Percentiles rank a stretch among this genome's conserved stretches.
These are phyloP conservation scores for Anas bahamensis DNA, from an alignment of 2,797 vertebrate species.

Conservation along the genomic window DNA sequence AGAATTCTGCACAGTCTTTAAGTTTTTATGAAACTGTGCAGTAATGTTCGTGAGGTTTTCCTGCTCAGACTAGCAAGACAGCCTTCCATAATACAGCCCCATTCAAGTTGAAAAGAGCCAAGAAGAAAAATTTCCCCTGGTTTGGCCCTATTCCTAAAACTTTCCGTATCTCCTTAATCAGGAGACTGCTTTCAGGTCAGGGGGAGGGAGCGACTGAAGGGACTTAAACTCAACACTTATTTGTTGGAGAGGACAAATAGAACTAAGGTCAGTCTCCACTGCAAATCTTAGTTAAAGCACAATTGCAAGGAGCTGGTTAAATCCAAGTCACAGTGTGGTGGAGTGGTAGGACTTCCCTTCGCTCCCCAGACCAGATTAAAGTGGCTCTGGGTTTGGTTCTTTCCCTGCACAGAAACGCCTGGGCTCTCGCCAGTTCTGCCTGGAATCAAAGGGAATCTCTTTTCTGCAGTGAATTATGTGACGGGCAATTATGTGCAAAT, in stretches of 20 bases:
- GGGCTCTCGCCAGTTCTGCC: background rate
- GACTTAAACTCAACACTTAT: background rate
- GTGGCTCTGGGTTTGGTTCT: conserved; percentile 15
- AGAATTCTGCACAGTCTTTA: background rate
- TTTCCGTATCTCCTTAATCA: background rate
- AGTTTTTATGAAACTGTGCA: background rate
- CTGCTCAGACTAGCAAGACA: background rate
- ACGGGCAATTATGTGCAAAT: conserved; percentile 32
- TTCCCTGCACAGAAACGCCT: background rate
- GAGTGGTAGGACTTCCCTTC: background rate
- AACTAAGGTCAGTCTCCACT: background rate
- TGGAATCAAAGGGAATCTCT: conserved; percentile 59
- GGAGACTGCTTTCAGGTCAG: conserved; percentile 6
- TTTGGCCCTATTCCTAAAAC: conserved; percentile 18
- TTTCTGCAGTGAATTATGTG: conserved; percentile 42
- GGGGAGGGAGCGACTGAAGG: background rate
- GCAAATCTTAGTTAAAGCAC: background rate
- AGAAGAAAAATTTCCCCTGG: background rate
- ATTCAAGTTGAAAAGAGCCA: background rate
- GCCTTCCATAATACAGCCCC: background rate
- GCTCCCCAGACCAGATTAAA: background rate
- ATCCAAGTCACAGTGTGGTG: rapidly evolving
- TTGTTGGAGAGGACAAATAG: background rate
- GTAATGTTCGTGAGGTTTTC: background rate
- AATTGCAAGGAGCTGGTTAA: background rate